Evolutionary conservation across 1,140 invertebrate genomes (phyloP).

Genomic region (Venturia canescens): DNA sequence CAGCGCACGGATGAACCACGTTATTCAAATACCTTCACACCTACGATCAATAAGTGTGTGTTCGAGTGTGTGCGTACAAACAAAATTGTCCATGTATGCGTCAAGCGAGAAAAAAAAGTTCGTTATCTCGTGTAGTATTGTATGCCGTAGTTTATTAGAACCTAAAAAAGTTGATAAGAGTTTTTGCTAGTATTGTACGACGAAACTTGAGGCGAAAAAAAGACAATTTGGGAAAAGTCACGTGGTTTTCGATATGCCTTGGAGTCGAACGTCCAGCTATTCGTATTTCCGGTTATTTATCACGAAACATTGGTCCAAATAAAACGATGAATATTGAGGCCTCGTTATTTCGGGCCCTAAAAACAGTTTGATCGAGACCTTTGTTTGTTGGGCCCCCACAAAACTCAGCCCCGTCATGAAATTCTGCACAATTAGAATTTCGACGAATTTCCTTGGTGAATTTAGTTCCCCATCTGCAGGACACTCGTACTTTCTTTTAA

Average conservation of each 20-base stretch:
- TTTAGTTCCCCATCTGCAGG: too few relatives aligned
- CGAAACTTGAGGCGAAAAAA: not conserved
- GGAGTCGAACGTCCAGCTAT: not conserved
- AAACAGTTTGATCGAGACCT: too few relatives aligned
- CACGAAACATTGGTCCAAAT: too few relatives aligned
- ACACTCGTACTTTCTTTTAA: too few relatives aligned
- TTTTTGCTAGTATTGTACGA: constrained; percentile 7
- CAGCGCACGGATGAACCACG: not conserved
- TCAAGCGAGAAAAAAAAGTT: constrained; percentile 14
- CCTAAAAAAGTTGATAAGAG: not conserved
- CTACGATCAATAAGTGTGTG: not conserved
- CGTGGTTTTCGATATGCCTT: not conserved
- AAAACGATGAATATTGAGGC: too few relatives aligned
- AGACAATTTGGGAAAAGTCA: not conserved
- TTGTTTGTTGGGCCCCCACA: too few relatives aligned
- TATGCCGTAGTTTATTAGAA: constrained; percentile 24
- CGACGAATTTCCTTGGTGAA: too few relatives aligned
- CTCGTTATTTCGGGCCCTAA: too few relatives aligned
- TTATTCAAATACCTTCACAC: constrained; percentile 13
- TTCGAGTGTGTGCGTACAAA: not conserved
- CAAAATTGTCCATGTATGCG: constrained; percentile 19
- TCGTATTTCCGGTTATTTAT: too few relatives aligned
- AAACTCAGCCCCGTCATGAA: too few relatives aligned
- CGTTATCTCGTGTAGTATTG: constrained; percentile 31
- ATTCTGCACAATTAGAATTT: too few relatives aligned